Percentiles rank a stretch among this genome's conserved stretches.
phyloP scores from a whole-genome alignment of 2,888 invertebrate genomes.

The Tetragonula carbonaria region DNA sequence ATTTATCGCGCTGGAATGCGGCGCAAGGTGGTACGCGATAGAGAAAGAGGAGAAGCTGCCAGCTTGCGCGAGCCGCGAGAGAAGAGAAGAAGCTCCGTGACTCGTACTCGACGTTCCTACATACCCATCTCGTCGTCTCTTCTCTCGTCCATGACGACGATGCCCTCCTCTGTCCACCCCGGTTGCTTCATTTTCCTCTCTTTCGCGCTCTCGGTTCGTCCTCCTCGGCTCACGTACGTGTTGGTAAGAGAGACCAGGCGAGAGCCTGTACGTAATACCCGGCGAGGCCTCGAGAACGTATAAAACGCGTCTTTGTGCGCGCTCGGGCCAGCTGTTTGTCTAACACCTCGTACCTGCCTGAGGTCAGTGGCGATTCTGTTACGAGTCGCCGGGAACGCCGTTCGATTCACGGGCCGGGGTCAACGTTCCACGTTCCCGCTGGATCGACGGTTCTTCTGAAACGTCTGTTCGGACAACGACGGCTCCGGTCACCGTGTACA shows the following conservation, averaged over 20 bases:
- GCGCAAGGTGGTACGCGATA: constrained; percentile 70
- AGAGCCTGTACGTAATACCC: constrained; percentile 55
- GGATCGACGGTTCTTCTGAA: constrained; percentile 56
- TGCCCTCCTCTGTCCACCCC: constrained; percentile 26
- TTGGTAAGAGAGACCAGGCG: constrained; percentile 46
- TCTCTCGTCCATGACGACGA: constrained; percentile 53
- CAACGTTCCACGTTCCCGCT: constrained; percentile 62
- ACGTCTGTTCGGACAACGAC: constrained; percentile 38
- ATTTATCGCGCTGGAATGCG: constrained; percentile 68
- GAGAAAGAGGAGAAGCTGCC: constrained; percentile 60
- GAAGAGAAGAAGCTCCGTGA: constrained; percentile 62
- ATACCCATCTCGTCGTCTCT: constrained; percentile 57
- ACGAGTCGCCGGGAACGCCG: constrained; percentile 63
- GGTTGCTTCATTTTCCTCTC: constrained; percentile 19
- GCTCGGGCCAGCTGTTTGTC: constrained; percentile 74
- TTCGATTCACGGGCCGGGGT: constrained; percentile 67
- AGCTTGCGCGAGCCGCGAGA: constrained; percentile 55
- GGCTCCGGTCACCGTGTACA: constrained; percentile 1
- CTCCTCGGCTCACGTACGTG: constrained; percentile 52
- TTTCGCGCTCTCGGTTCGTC: constrained; percentile 36
- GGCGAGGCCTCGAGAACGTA: constrained; percentile 57
- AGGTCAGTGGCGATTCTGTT: constrained; percentile 75
- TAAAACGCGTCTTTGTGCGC: constrained; percentile 73
- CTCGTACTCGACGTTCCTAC: constrained; percentile 61
- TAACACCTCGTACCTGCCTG: constrained; percentile 75